phyloP scores from a whole-genome alignment of 2,797 vertebrate species.

The Anguilla obscura region DNA sequence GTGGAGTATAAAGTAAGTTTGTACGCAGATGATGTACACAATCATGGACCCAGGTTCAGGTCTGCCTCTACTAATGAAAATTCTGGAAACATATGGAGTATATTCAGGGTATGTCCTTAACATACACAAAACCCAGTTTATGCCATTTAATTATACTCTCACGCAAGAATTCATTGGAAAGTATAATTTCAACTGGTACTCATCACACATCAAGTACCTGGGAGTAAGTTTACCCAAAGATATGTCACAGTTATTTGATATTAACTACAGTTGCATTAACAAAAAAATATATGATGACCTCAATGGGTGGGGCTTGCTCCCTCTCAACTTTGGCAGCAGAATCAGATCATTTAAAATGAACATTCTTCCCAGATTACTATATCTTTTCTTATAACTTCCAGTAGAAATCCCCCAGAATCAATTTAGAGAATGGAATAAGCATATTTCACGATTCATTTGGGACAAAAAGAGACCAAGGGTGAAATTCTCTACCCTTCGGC shows the following conservation, averaged over 20 bases:
- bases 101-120: conserved; percentile 30
- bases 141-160: conserved; percentile 24
- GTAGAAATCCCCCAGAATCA: not conserved
- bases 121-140: conserved; percentile 18
- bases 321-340: conserved; percentile 12
- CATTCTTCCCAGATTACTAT: not conserved
- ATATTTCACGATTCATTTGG: not conserved
- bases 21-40: conserved; percentile 12
- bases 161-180: conserved; percentile 10
- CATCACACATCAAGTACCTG: not conserved
- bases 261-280: not conserved
- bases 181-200: conserved; percentile 27
- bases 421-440: conserved; percentile 21
- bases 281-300: conserved; percentile 21
- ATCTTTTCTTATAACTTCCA: not conserved
- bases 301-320: conserved; percentile 18
- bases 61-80: conserved; percentile 18
- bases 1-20: conserved; percentile 15
- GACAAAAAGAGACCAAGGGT: not conserved
- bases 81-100: conserved; percentile 15
- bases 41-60: conserved; percentile 24
- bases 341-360: conserved; percentile 18
- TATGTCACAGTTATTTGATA: conserved; percentile 21
- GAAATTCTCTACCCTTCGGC: not conserved
- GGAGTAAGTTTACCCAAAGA: conserved; percentile 9